Evolutionary conservation across 1,140 invertebrate genomes (phyloP), one percentile per base, ranked within the genome.

Genomic region (Bombus difficillimus): DNA sequence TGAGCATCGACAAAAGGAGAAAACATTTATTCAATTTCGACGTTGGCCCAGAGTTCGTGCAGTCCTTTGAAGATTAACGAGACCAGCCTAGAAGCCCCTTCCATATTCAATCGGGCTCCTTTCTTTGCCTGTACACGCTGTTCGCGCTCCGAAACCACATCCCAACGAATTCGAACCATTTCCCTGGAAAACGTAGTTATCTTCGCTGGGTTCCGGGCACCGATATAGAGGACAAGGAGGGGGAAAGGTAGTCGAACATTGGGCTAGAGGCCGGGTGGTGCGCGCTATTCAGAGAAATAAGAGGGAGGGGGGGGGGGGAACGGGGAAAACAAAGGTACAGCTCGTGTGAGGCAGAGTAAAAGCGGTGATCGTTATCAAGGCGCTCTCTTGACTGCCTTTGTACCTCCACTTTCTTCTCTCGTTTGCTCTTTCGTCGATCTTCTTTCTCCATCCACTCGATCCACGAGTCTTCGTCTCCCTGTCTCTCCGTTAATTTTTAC

Each of bases 31-130:
- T 81, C 43, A 41, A 75, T 91, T 89, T 85, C 87, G 86, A 86
- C 78, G 79, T 86, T 83, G 57, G n/a, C 76, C 81, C 85, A 75
- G 53, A 78, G 84, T 71, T 59, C 68, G 71, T 78, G 25, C n/a
- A 86, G 69, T 72, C 88, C 88, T 90, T 92, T 91, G 88, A 92
- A 90, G 88, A 91, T 92, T 91, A 91, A 91, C 86, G 88, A 86
- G 74, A 73, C 78, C 57, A 25, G n/a, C 57, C 79, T 57, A 43
- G 43, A 22, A 66, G 25, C 71, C 79, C 78, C 57, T 68, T 81
- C 79, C 59, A 81, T 81, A 81, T 74, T 86, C 84, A n/a, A 81
- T 85, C 76, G 66, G n/a, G 34, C 59, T 81, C 79, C 84, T 81
- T 81, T 75, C 84, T 81, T 74, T 68, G 22, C 34, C 34, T 4